Base-by-base conservation (phyloP, 2,113 vertebrate genomes). In the Hymenochirus boettgeri region DNA sequence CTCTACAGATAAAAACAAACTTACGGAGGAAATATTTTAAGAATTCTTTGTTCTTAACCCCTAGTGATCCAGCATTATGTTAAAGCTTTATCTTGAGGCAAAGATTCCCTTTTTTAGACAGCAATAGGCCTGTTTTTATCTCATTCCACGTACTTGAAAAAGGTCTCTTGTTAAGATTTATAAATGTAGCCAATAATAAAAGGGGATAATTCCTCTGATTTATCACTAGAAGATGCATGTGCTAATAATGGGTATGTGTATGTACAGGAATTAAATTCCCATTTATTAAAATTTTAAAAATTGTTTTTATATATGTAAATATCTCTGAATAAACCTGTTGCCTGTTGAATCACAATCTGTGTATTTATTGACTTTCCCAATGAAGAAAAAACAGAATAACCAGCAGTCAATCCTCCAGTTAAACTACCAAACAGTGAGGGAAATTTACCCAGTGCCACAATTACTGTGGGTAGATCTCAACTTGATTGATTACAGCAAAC, bases 211-310 rank as follows among this genome's bases (percentile, higher is more conserved):
- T 61, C 82, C 59, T 46, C 71, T 54, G 76, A 83, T 74, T 83
- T 74, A 75, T 80, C 77, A 81, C 33, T 66, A 63, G 76, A 83
- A 71, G 85, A 83, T 60, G 85, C 86, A 85, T 86, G 84, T 86
- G 74, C 82, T 74, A 74, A 80, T 75, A 72, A 79, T 80, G 62
- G 80, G 81, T 78, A 74, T 79, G 47, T 66, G 65, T 59, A 67
- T 53, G 69, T 71, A 74, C 80, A 58, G 78, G 64, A 80, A 58
- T 78, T 54, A 73, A 56, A 62, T 76, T 85, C 82, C 85, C 83
- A 85, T 88, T 89, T 83, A 77, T 80, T 80, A 82, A 83, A 74
- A 77, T 80, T 83, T 78, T 74, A 76, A 80, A 79, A 72, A 46
- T 72, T 72, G 19, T n/a, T 62, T 72, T 71, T 73, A 13, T 50